Percentiles rank a stretch among this genome's conserved stretches.
Conservation (phyloP, 2,888 invertebrate species). For the Zygaena filipendulae region DNA sequence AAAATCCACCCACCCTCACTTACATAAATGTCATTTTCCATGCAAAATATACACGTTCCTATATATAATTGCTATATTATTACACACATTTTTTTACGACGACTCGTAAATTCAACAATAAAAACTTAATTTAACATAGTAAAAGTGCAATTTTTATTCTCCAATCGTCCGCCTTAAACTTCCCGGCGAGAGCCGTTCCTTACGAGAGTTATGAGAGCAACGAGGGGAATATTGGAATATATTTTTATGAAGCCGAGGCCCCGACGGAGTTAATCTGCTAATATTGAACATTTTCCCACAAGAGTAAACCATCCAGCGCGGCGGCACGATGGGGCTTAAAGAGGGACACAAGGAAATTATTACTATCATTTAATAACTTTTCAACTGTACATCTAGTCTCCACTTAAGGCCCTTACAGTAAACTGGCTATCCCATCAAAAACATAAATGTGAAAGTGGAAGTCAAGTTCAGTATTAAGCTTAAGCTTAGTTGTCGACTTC, state of each 20-base stretch:
- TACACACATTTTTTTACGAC: too few relatives aligned
- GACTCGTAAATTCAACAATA: constrained; percentile 46
- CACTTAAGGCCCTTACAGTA: constrained; percentile 46
- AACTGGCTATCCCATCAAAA: too few relatives aligned
- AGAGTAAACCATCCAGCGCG: constrained; percentile 33
- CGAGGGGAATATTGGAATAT: constrained; percentile 26
- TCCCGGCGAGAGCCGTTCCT: constrained; percentile 29
- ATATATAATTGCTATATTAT: too few relatives aligned
- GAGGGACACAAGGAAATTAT: too few relatives aligned
- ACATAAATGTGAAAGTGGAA: too few relatives aligned
- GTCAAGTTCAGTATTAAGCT: too few relatives aligned
- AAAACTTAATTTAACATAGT: constrained; percentile 53
- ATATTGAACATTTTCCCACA: constrained; percentile 52
- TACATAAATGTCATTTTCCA: too few relatives aligned
- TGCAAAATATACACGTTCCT: too few relatives aligned
- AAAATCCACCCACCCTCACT: too few relatives aligned
- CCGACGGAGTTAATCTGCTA: constrained; percentile 35
- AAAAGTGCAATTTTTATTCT: constrained; percentile 59
- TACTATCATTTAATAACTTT: too few relatives aligned
- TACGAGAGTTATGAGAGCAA: constrained; percentile 22
- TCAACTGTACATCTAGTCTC: too few relatives aligned
- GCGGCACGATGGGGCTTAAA: neutral
- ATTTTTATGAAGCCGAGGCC: constrained; percentile 24
- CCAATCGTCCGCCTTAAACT: constrained; percentile 45
- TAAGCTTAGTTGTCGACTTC: too few relatives aligned